A percentile compares a stretch with the other conserved stretches of the same genome.
Conservation (phyloP, 2,888 invertebrate species). For the Pristionchus japonicus region DNA sequence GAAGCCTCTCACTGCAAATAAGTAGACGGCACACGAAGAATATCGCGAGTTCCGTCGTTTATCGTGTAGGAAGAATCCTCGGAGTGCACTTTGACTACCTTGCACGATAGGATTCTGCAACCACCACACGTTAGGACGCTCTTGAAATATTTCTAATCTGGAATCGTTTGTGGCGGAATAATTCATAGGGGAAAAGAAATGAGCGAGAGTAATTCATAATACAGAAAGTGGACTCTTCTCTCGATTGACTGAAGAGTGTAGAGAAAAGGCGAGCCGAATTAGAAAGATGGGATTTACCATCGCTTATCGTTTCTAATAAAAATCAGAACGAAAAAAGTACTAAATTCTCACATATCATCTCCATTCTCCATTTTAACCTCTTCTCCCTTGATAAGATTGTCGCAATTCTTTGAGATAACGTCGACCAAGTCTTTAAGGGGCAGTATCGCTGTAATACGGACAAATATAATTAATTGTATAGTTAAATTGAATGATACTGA, state of each 20-base stretch:
- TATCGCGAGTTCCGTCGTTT: background rate
- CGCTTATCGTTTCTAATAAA: background rate
- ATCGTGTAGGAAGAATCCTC: background rate
- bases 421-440: background rate
- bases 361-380: background rate
- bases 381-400: conserved; percentile 9
- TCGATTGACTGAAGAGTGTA: background rate
- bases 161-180: no score
- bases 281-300: background rate
- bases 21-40: background rate
- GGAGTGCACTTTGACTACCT: background rate
- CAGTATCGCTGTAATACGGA: background rate
- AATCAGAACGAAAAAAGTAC: background rate
- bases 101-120: background rate
- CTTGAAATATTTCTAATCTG: no score
- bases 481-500: no score
- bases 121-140: no score
- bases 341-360: background rate
- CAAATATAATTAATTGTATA: no score
- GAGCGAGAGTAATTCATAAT: background rate
- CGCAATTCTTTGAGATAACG: background rate
- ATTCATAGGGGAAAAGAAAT: background rate
- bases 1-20: background rate
- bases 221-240: background rate
- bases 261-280: background rate